Evolutionary conservation across 1,140 invertebrate genomes (phyloP).

Genomic region (Aricia agestis): DNA sequence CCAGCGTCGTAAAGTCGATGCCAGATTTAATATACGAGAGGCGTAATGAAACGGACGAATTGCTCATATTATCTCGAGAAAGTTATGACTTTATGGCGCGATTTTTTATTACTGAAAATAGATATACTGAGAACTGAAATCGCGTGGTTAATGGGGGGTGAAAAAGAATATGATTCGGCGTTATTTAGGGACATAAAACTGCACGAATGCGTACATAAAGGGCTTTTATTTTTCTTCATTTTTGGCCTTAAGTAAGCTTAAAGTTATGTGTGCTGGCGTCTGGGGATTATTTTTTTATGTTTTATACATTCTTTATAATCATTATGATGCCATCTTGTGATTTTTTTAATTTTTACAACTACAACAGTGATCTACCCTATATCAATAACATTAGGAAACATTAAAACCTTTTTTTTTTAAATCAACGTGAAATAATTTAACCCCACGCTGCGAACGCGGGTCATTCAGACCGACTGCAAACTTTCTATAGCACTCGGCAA

Average conservation of each 20-base stretch:
- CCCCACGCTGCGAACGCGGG: conserved; percentile 37
- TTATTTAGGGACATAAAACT: neutral
- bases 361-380: too few relatives aligned
- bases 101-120: conserved; percentile 11
- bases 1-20: conserved; percentile 61
- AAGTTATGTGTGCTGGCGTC: neutral
- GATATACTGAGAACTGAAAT: conserved; percentile 5
- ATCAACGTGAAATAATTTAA: conserved; percentile 35
- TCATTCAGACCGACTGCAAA: conserved; percentile 42
- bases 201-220: neutral
- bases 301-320: too few relatives aligned
- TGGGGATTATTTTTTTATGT: neutral
- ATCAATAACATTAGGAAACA: too few relatives aligned
- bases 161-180: neutral
- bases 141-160: neutral
- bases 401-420: neutral
- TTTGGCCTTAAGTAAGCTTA: neutral
- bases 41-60: conserved; percentile 49
- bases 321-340: too few relatives aligned
- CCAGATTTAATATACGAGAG: conserved; percentile 51
- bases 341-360: too few relatives aligned
- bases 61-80: conserved; percentile 25
- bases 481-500: conserved; percentile 59
- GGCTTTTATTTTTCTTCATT: neutral
- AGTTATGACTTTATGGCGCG: conserved; percentile 24